Base-by-base conservation (phyloP, 2,888 invertebrate species). In the Ichneumoninae sp. region DNA sequence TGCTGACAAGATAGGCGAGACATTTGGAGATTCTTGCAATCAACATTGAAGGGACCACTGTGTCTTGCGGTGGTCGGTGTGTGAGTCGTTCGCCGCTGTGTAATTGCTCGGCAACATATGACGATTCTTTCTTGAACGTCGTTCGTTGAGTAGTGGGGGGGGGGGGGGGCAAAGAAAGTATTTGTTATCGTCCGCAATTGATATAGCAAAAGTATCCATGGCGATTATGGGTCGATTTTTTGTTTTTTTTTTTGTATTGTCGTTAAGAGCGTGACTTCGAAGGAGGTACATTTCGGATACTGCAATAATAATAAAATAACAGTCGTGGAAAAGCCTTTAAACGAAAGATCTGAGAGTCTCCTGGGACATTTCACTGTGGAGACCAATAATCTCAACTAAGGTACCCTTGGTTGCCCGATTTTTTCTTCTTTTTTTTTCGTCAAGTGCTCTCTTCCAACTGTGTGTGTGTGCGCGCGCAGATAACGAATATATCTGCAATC, bases 391-490 rank as follows among this genome's bases (percentile, higher is more conserved):
- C 50, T 75, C 74, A 26, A 72, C 10, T 70, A n/a, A 68, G 33
- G 54, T 50, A 36, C 74, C 69, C 78, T 82, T 78, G 19, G 78
- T 83, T 80, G 77, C 77, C 80, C 80, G 57, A 66, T 84, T 44
- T 70, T 65, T 71, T 50, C 22, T 71, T 22, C 8, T 13, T 36
- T 36, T 33, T n/a, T 57, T 44, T 19, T 36, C 19, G 13, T 69
- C 26, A 57, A 72, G 79, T 66, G 66, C 69, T 80, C 80, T 84
- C 84, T 82, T 84, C 79, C 79, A 71, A 76, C 57, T 75, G 65
- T 74, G 71, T 78, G 60, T 80, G 70, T 52, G 19, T 7, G 33
- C 30, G 60, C 74, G 68, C 57, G 80, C 76, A 71, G 83, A 76
- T 80, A 66, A 76, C 71, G 70, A 66, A 26, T 75, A 57, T 76